These are phyloP conservation scores for Spilogale gracilis DNA, from an alignment of 2,113 vertebrate genomes.

Conservation along the genomic window DNA sequence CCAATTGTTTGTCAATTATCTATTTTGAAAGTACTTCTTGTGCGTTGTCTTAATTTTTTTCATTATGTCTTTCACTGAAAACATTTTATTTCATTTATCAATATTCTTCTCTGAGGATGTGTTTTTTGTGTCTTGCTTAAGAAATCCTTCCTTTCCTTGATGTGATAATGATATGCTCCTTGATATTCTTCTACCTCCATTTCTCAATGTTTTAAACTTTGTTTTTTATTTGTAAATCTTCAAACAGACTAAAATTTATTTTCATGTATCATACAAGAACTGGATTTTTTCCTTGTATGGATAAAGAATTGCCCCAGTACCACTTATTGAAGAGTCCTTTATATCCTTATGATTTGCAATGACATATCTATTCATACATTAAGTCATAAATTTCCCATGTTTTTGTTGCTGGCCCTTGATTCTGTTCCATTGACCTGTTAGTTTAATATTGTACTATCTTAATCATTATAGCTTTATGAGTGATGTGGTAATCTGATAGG, in stretches of 20 bases:
- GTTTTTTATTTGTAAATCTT: not conserved
- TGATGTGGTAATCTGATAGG: not conserved
- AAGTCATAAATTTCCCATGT: not conserved
- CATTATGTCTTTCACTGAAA: not conserved
- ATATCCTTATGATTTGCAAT: not conserved
- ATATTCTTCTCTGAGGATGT: not conserved
- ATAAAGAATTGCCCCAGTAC: not conserved
- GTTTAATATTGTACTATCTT: not conserved
- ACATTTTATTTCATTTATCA: not conserved
- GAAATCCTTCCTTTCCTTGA: not conserved
- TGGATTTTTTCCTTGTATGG: not conserved
- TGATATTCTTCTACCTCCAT: not conserved
- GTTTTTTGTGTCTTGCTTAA: not conserved
- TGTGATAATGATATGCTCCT: not conserved
- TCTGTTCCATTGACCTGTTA: not conserved
- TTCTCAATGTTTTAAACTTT: not conserved
- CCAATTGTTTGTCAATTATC: not conserved
- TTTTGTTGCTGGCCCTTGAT: not conserved
- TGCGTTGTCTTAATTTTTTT: not conserved
- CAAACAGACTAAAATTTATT: not conserved
- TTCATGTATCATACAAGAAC: not conserved
- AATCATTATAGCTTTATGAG: not conserved
- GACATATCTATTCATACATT: not conserved
- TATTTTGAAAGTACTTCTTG: not conserved
- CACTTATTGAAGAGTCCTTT: not conserved